phyloP scores from a whole-genome alignment of 1,140 invertebrate species.

The Neodiprion fabricii region DNA sequence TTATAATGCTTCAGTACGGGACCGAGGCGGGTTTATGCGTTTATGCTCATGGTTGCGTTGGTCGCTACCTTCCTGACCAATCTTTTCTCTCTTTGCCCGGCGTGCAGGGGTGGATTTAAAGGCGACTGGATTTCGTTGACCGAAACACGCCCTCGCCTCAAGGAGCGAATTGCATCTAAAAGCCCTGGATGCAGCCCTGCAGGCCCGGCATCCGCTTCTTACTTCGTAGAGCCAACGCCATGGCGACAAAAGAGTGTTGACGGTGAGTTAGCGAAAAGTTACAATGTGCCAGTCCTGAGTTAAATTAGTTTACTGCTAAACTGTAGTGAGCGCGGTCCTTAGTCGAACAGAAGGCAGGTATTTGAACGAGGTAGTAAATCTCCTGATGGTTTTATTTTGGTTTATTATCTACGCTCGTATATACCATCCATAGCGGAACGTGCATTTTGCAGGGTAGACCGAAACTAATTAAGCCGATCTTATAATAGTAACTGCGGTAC shows the following conservation, averaged over 20 bases:
- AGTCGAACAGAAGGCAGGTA: constrained; percentile 3
- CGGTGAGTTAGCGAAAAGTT: constrained; percentile 7
- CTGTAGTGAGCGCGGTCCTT: constrained; percentile 6
- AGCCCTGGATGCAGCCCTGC: neutral
- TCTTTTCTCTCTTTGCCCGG: neutral
- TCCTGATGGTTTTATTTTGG: constrained; percentile 41
- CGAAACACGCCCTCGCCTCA: no score
- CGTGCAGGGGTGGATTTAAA: neutral
- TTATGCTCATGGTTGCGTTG: neutral
- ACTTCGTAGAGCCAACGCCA: neutral
- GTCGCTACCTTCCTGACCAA: constrained; percentile 3
- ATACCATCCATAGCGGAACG: neutral
- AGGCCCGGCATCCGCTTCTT: neutral
- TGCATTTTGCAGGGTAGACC: no score
- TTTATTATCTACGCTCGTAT: constrained; percentile 32
- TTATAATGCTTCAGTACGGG: constrained; percentile 1
- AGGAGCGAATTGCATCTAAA: no score
- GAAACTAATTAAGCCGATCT: no score
- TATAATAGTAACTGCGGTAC: no score
- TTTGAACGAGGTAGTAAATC: constrained; percentile 32
- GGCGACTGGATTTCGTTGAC: no score
- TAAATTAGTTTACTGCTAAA: constrained; percentile 5
- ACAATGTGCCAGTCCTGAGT: neutral
- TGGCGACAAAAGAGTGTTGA: neutral
- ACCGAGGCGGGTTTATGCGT: constrained; percentile 5